Evolutionary conservation across 2,113 vertebrate genomes (phyloP).

Genomic region (Poeciliopsis prolifica): DNA sequence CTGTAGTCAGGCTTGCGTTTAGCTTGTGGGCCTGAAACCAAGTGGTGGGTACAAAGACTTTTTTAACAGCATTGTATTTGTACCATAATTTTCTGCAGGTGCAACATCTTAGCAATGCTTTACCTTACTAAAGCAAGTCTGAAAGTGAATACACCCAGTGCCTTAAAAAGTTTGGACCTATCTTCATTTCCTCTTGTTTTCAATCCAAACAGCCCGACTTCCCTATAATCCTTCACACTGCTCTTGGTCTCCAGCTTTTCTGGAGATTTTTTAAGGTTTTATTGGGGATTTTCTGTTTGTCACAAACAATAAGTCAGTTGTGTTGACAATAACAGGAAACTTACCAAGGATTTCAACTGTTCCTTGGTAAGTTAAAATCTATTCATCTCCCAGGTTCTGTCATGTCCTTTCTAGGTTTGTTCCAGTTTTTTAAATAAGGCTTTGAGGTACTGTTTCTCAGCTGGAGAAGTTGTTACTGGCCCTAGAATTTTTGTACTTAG

Average conservation of each 20-base stretch:
- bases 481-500: too few species aligned
- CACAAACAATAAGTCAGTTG: not conserved
- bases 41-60: too few species aligned
- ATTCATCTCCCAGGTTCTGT: not conserved
- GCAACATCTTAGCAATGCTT: not conserved
- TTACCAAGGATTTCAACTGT: not conserved
- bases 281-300: not conserved
- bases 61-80: too few species aligned
- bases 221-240: not conserved
- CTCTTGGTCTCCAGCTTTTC: not conserved
- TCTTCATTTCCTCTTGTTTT: not conserved
- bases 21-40: too few species aligned
- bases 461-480: not conserved
- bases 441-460: not conserved
- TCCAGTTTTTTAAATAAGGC: not conserved
- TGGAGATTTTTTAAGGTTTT: not conserved
- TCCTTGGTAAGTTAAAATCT: too few species aligned
- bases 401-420: not conserved
- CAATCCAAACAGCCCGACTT: not conserved
- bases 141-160: not conserved
- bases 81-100: not conserved
- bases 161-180: not conserved
- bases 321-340: not conserved
- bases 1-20: too few species aligned
- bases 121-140: not conserved